A percentile compares a stretch with the other conserved stretches of the same genome.
Conservation (phyloP, 2,888 invertebrate species). For the Archips xylosteana region DNA sequence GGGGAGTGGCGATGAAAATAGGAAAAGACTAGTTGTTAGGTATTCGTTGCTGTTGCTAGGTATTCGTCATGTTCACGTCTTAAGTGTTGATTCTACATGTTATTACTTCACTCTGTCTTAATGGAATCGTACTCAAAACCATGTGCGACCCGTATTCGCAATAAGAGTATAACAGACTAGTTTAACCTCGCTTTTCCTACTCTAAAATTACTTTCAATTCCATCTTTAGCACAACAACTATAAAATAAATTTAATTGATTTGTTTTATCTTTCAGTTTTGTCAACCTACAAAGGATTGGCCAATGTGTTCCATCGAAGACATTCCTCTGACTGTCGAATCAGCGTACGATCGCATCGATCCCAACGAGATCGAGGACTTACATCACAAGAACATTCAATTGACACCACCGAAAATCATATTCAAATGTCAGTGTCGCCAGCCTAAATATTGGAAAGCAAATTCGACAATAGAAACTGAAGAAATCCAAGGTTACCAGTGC, state of each 20-base stretch:
- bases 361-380: constrained; percentile 71
- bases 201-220: too few relatives aligned
- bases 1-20: too few relatives aligned
- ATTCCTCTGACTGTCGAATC: constrained; percentile 69
- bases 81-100: too few relatives aligned
- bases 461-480: constrained; percentile 54
- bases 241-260: background rate
- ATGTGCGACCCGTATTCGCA: too few relatives aligned
- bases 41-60: too few relatives aligned
- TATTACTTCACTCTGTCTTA: too few relatives aligned
- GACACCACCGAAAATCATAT: constrained; percentile 71
- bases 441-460: constrained; percentile 82
- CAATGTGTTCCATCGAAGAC: constrained; percentile 65
- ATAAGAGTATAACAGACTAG: too few relatives aligned
- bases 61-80: too few relatives aligned
- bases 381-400: constrained; percentile 73
- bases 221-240: too few relatives aligned
- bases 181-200: too few relatives aligned
- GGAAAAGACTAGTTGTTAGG: too few relatives aligned
- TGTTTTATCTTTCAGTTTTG: constrained; percentile 79
- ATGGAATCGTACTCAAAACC: too few relatives aligned
- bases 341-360: constrained; percentile 64
- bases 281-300: constrained; percentile 68
- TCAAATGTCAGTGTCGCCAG: constrained; percentile 80
- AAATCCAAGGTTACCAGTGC: constrained; percentile 73